These are phyloP conservation scores for Copsychus sechellarum DNA, from an alignment of 2,113 vertebrate genomes.

Conservation along the genomic window DNA sequence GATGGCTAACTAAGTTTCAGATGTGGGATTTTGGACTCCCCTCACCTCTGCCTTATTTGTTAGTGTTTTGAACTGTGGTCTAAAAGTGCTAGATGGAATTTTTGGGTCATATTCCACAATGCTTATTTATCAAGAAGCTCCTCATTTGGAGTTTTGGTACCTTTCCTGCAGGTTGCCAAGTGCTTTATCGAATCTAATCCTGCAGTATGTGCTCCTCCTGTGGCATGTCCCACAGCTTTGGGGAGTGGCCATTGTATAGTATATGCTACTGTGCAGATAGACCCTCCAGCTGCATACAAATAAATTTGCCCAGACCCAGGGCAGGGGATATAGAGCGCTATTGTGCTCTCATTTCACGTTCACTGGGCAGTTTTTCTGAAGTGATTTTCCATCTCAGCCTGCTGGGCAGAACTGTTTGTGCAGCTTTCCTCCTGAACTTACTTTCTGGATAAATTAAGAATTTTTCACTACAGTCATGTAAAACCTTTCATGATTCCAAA, in stretches of 20 bases:
- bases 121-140: neutral
- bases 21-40: neutral
- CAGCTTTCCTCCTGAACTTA: neutral
- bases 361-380: neutral
- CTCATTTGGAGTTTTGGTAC: neutral
- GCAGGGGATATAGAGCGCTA: neutral
- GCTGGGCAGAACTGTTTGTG: neutral
- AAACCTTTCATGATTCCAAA: neutral
- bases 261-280: neutral
- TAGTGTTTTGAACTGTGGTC: neutral
- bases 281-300: neutral
- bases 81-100: neutral
- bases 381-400: neutral
- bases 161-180: neutral
- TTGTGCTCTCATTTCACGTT: neutral
- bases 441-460: neutral
- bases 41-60: neutral
- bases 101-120: neutral
- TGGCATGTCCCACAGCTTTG: neutral
- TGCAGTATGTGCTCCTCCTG: rapidly evolving
- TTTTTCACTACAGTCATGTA: neutral
- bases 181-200: neutral
- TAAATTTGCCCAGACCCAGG: neutral
- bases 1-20: neutral
- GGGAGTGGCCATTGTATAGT: neutral